Conservation (phyloP, 2,888 invertebrate species). For the Seira ritae region DNA sequence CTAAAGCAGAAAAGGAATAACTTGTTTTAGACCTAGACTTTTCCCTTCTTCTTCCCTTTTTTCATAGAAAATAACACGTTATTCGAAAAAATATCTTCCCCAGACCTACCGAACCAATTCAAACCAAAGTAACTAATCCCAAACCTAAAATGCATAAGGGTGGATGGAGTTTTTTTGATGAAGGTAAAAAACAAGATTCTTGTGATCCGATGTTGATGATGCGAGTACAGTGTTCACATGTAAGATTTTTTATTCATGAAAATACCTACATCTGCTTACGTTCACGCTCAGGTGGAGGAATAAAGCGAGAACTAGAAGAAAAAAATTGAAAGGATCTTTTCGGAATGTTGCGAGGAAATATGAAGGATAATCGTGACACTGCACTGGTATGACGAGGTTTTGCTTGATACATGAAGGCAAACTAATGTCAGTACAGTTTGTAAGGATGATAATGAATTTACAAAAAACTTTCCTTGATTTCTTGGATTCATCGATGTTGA, state of each 20-base stretch:
- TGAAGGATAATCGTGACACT: slow-evolving; percentile 9
- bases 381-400: too few relatives aligned
- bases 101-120: slow-evolving; percentile 28
- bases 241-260: background rate
- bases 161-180: slow-evolving; percentile 51
- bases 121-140: slow-evolving; percentile 31
- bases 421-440: too few relatives aligned
- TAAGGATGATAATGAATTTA: too few relatives aligned
- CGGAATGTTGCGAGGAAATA: slow-evolving; percentile 18
- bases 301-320: too few relatives aligned
- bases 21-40: too few relatives aligned
- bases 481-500: background rate
- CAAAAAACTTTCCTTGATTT: slow-evolving; percentile 60
- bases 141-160: slow-evolving; percentile 35
- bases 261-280: slow-evolving; percentile 7
- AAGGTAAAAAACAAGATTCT: slow-evolving; percentile 53
- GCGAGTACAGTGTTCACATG: slow-evolving; percentile 15
- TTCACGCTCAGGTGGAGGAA: too few relatives aligned
- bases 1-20: too few relatives aligned
- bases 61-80: slow-evolving; percentile 41
- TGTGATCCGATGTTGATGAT: background rate
- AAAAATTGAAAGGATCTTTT: slow-evolving; percentile 54
- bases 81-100: too few relatives aligned
- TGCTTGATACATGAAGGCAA: too few relatives aligned
- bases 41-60: too few relatives aligned